Evolutionary conservation across 1,140 invertebrate species (phyloP), one percentile per base, ranked within the genome.

Genomic region (Pogonognathellus flavescens): DNA sequence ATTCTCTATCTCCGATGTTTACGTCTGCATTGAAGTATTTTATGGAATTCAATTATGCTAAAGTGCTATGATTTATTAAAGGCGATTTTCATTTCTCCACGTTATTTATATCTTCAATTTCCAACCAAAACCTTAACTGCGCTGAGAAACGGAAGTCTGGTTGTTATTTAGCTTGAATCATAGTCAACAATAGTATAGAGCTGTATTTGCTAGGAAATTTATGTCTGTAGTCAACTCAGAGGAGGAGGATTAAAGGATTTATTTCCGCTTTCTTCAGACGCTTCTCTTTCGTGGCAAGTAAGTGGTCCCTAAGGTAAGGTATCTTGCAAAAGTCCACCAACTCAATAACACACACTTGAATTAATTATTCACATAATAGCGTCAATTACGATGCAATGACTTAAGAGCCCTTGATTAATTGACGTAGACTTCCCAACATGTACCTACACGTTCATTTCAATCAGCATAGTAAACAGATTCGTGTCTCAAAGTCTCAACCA

Each of bases 11-110:
- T 9, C 13, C 70, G 41, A 16, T 76, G 22, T 66, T 66, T 66
- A 76, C 25, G 70, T 49, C 31, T 76, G 70, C 70, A 25, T 49
- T 18, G 70, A 16, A 50, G 70, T 76, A 76, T 76, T 76, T 76
- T 76, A 76, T 76, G 70, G n/a, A 76, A 76, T 76, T 76, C 70
- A 76, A 76, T 76, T 76, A 76, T 76, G 70, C 70, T 76, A 76
- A 76, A 76, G 41, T 76, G 70, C 70, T 76, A 76, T 76, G 70
- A 76, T 76, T 76, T 76, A 76, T 76, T 76, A 76, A 31, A 20
- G 41, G 70, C 49, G 70, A 76, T 76, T 76, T 76, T 31, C 31
- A 20, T 25, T n/a, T 76, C 70, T 50, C 41, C 14, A 9, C n/a
- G 10, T 76, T 66, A 66, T 66, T 66, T 66, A 66, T 66, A 50